Evolutionary conservation across 2,888 invertebrate genomes (phyloP).

Genomic region (Tenthredo livida): DNA sequence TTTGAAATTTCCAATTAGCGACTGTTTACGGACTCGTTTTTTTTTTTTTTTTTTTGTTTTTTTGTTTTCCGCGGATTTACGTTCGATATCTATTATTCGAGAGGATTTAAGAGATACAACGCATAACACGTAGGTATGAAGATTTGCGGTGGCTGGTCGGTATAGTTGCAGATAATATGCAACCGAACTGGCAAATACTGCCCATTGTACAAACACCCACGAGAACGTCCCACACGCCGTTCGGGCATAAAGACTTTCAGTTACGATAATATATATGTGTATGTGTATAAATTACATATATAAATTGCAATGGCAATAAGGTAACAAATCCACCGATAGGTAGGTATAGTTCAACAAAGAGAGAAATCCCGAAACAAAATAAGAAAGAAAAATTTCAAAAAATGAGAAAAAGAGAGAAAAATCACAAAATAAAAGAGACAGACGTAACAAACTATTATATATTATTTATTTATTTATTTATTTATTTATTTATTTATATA

Average conservation of each 20-base stretch:
- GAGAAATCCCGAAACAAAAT: background rate
- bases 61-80: too few relatives aligned
- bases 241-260: background rate
- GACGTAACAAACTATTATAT: background rate
- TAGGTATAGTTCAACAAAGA: background rate
- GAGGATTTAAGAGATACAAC: background rate
- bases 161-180: background rate
- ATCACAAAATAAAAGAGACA: too few relatives aligned
- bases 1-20: too few relatives aligned
- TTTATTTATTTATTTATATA: too few relatives aligned
- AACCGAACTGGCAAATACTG: background rate
- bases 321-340: background rate
- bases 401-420: background rate
- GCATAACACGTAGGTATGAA: background rate
- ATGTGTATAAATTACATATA: background rate
- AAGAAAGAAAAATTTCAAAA: background rate
- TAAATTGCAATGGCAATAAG: background rate
- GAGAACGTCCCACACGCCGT: background rate
- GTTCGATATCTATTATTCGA: background rate
- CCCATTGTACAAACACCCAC: conserved; percentile 31
- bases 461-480: background rate
- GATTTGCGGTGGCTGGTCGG: too few relatives aligned
- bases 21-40: too few relatives aligned
- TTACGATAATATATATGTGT: background rate
- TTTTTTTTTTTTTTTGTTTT: too few relatives aligned